Conservation (phyloP, 2,797 vertebrate genomes). For the Tenualosa thibaudeaui region DNA sequence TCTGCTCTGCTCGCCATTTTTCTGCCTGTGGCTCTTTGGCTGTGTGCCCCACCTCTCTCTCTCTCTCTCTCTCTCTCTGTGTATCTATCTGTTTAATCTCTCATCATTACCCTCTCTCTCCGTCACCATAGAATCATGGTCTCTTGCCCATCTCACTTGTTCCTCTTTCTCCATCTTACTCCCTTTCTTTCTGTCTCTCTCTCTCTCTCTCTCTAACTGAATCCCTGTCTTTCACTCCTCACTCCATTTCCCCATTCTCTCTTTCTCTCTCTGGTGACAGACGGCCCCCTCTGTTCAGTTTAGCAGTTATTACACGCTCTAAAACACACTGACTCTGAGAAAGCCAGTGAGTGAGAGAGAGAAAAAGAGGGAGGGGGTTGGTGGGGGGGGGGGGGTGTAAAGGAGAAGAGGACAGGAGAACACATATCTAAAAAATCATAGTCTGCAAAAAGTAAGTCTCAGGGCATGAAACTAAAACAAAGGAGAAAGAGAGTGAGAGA, state of each 20-base stretch:
- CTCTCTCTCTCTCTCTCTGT: slow-evolving; percentile 11
- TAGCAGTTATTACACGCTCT: slow-evolving; percentile 64
- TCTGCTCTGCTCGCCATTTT: slow-evolving; percentile 12
- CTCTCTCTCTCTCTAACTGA: neutral
- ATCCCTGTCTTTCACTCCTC: neutral
- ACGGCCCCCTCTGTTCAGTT: slow-evolving; percentile 64
- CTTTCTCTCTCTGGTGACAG: slow-evolving; percentile 56
- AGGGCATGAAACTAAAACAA: neutral
- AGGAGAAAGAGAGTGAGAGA: neutral
- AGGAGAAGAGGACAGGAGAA: neutral
- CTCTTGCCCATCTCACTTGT: neutral
- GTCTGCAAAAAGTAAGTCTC: neutral
- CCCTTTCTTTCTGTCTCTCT: neutral
- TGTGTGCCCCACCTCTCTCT: neutral
- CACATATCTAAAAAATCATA: neutral
- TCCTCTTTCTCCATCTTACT: neutral
- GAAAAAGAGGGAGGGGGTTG: slow-evolving; percentile 28
- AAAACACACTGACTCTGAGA: slow-evolving; percentile 54
- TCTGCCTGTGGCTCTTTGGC: neutral
- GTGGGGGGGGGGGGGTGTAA: slow-evolving; percentile 37
- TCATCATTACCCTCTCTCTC: neutral
- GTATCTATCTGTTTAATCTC: neutral
- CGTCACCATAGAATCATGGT: neutral
- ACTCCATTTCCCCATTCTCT: neutral
- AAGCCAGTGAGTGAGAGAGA: slow-evolving; percentile 18